These are phyloP conservation scores for Neelides folsomi DNA, from an alignment of 2,888 invertebrate genomes.

Conservation along the genomic window DNA sequence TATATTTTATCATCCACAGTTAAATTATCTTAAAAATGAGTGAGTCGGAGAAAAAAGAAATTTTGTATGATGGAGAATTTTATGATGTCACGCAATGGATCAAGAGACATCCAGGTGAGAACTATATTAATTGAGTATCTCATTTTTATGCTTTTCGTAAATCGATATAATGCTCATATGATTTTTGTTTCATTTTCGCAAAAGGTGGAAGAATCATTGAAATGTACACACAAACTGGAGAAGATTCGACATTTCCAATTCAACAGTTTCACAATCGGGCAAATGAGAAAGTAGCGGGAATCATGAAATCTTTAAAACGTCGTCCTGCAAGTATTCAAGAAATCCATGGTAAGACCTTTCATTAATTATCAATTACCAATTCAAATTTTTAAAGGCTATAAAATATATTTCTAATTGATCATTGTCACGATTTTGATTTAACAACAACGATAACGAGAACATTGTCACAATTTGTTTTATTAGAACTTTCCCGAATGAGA, in stretches of 20 bases:
- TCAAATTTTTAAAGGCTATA: too few species aligned
- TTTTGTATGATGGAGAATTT: constrained; percentile 18
- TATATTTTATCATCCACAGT: too few species aligned
- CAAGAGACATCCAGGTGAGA: constrained; percentile 15
- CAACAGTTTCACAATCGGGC: constrained; percentile 20
- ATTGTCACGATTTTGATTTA: too few species aligned
- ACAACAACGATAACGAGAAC: too few species aligned
- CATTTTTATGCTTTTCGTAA: too few species aligned
- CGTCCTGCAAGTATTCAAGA: constrained; percentile 14
- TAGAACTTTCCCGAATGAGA: neutral
- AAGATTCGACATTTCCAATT: constrained; percentile 17
- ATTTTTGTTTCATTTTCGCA: too few species aligned
- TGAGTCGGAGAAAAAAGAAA: constrained; percentile 9
- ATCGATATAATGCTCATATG: too few species aligned
- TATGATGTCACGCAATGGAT: constrained; percentile 22
- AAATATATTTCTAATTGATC: too few species aligned
- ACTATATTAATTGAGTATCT: too few species aligned
- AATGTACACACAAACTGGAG: constrained; percentile 16
- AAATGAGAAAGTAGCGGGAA: constrained; percentile 15
- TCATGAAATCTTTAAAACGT: constrained; percentile 17
- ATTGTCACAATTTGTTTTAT: neutral
- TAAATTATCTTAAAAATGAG: too few species aligned
- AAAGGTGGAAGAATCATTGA: constrained; percentile 14
- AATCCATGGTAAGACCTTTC: neutral
- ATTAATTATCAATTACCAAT: too few species aligned